phyloP scores from a whole-genome alignment of 2,113 vertebrate genomes.

The Lepisosteus oculatus region DNA sequence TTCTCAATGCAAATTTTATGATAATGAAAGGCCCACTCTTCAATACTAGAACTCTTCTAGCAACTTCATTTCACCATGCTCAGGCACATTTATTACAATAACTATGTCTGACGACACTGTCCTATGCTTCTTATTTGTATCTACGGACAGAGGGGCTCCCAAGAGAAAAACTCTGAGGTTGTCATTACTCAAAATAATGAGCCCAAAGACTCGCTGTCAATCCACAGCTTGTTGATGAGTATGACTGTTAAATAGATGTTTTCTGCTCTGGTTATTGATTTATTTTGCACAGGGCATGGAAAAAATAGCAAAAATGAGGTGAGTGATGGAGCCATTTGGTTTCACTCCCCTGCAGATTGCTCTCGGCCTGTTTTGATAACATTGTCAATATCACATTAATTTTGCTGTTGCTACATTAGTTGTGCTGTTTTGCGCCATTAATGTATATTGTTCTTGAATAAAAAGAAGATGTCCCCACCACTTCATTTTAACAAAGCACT shows the following conservation, averaged over 20 bases:
- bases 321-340: neutral
- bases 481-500: no score
- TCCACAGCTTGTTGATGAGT: neutral
- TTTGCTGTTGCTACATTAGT: neutral
- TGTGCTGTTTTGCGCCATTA: neutral
- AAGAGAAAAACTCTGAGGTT: neutral
- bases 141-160: neutral
- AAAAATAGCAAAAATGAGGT: neutral
- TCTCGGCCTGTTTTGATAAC: neutral
- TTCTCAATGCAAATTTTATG: no score
- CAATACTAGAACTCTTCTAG: neutral
- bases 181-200: slow-evolving; percentile 1
- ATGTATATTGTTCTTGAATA: neutral
- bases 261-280: neutral
- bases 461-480: neutral
- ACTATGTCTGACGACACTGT: neutral
- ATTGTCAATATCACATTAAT: neutral
- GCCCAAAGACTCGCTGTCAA: neutral
- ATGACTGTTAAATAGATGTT: slow-evolving; percentile 5
- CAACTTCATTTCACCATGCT: neutral
- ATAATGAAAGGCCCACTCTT: no score
- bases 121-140: neutral
- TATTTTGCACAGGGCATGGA: neutral
- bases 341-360: neutral
- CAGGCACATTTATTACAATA: neutral